Percentiles rank a stretch among this genome's conserved stretches.
phyloP scores from a whole-genome alignment of 2,113 vertebrate species.

The Amphilophus citrinellus region DNA sequence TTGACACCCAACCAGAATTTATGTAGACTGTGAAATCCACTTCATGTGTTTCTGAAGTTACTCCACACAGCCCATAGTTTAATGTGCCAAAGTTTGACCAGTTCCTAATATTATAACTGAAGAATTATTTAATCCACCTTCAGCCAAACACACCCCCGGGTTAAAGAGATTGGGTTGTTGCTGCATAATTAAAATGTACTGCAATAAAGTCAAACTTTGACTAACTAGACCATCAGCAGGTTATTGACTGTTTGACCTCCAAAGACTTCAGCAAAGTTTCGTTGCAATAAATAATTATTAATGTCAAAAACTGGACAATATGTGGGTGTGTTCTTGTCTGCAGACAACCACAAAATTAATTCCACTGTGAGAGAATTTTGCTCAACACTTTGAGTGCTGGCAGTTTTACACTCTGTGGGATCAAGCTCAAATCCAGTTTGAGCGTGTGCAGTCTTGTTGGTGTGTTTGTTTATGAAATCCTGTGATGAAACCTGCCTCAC shows the following conservation, averaged over 20 bases:
- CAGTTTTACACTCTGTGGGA: slow-evolving; percentile 3
- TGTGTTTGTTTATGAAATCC: slow-evolving; percentile 15
- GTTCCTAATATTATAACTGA: background rate
- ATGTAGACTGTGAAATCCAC: background rate
- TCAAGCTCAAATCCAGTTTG: background rate
- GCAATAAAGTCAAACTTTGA: background rate
- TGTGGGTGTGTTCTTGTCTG: background rate
- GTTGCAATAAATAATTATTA: background rate
- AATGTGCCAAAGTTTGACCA: background rate
- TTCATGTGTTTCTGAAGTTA: background rate
- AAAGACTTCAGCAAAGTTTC: background rate
- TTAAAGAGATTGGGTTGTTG: too few relatives aligned
- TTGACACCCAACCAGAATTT: background rate
- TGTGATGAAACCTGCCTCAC: slow-evolving; percentile 1
- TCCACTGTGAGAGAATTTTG: slow-evolving; percentile 9
- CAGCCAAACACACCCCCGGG: background rate
- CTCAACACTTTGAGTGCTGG: background rate
- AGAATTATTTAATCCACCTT: background rate
- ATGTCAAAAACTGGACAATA: background rate
- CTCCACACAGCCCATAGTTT: background rate
- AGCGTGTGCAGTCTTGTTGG: slow-evolving; percentile 1
- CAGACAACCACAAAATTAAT: slow-evolving; percentile 3
- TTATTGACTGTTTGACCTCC: background rate
- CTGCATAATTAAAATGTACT: background rate
- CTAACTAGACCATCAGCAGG: background rate